A percentile compares a stretch with the other conserved stretches of the same genome.
Evolutionary conservation across 2,888 invertebrate species (phyloP).

Genomic region (Seira sanloemensis): DNA sequence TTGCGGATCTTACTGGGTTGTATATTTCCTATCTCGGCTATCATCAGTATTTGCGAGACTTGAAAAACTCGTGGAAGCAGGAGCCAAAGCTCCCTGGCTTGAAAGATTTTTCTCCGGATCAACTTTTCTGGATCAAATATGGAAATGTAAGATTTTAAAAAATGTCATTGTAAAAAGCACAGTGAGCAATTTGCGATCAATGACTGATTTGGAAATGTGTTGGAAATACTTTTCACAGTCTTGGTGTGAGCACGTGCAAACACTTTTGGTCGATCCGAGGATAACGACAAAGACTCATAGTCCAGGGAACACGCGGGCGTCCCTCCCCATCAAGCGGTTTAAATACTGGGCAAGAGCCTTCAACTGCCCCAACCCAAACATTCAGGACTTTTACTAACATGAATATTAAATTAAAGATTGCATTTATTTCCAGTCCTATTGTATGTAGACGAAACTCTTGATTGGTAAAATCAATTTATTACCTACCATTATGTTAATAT

Average conservation of each 20-base stretch:
- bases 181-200: not conserved
- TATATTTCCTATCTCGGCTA: constrained; percentile 42
- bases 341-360: constrained; percentile 39
- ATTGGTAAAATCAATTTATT: too few species aligned
- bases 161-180: not conserved
- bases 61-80: constrained; percentile 17
- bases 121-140: constrained; percentile 55
- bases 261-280: constrained; percentile 20
- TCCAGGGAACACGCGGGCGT: constrained; percentile 38
- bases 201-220: too few species aligned
- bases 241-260: constrained; percentile 58
- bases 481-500: too few species aligned
- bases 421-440: too few species aligned
- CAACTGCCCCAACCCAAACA: too few species aligned
- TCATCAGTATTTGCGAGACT: constrained; percentile 22
- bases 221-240: constrained; percentile 22
- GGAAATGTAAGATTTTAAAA: constrained; percentile 33
- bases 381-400: too few species aligned
- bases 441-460: too few species aligned
- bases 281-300: constrained; percentile 24
- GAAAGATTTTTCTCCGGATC: constrained; percentile 25
- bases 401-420: too few species aligned
- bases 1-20: constrained; percentile 42
- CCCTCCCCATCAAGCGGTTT: constrained; percentile 30
- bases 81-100: constrained; percentile 45